Evolutionary conservation across 2,113 vertebrate genomes (phyloP).

Genomic region (Microcebus murinus): DNA sequence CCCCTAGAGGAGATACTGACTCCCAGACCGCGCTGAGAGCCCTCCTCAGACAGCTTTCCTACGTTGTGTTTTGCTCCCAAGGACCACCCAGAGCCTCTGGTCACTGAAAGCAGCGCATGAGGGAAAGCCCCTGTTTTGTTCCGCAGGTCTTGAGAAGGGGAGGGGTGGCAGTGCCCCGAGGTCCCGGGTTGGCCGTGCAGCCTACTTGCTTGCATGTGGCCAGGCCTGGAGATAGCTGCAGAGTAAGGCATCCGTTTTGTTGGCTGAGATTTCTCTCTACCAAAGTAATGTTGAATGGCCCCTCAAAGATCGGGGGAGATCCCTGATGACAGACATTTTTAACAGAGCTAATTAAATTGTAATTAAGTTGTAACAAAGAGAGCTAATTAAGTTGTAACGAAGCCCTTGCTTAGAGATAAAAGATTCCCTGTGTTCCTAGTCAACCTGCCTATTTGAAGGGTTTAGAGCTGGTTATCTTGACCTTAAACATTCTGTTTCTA

Average conservation of each 20-base stretch:
- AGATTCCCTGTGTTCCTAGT: background rate
- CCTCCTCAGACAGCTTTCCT: background rate
- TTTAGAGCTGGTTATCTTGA: background rate
- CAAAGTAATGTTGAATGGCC: background rate
- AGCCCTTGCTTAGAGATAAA: background rate
- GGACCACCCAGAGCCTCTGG: background rate
- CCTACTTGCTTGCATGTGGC: background rate
- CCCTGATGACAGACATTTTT: background rate
- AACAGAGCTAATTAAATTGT: background rate
- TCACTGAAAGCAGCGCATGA: background rate
- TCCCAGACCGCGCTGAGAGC: background rate
- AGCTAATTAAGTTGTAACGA: background rate
- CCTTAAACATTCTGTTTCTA: background rate
- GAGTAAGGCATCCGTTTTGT: background rate
- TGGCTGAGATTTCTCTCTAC: background rate
- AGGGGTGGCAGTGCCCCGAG: background rate
- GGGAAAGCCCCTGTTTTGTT: background rate
- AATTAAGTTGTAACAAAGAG: background rate
- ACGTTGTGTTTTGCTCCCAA: background rate
- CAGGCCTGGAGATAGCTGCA: background rate
- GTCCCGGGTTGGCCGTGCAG: background rate
- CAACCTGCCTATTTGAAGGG: accelerated
- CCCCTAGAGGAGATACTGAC: background rate
- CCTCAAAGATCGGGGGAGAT: background rate
- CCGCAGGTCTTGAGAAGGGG: background rate